These are phyloP conservation scores for Ochlodes sylvanus DNA, from an alignment of 2,888 invertebrate genomes.

Conservation along the genomic window DNA sequence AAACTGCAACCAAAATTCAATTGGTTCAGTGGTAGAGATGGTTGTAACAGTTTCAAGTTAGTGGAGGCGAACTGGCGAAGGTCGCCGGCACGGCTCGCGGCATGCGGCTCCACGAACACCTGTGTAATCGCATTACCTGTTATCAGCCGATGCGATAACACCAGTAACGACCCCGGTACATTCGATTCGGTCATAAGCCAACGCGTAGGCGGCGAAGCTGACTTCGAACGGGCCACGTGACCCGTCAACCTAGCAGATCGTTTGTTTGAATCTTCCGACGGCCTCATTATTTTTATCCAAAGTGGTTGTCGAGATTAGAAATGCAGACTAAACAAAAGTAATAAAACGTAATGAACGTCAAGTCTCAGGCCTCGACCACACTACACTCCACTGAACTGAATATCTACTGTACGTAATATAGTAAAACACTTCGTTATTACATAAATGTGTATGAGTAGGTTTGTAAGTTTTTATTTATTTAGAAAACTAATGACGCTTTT, in stretches of 20 bases:
- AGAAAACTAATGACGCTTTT: too few species aligned
- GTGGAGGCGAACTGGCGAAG: too few species aligned
- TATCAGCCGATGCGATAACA: constrained; percentile 45
- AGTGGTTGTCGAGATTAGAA: background rate
- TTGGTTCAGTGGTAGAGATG: too few species aligned
- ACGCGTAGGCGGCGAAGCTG: background rate
- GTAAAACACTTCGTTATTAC: too few species aligned
- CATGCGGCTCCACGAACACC: constrained; percentile 48
- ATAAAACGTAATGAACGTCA: background rate
- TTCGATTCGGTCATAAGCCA: constrained; percentile 23
- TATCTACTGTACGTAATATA: too few species aligned
- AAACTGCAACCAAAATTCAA: too few species aligned
- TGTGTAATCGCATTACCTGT: constrained; percentile 52
- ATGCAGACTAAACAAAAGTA: constrained; percentile 3
- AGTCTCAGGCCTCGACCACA: too few species aligned
- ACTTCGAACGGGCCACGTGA: background rate
- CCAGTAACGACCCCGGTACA: constrained; percentile 44
- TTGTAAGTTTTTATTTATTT: too few species aligned
- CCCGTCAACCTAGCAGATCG: too few species aligned
- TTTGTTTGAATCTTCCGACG: background rate
- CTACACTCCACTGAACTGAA: too few species aligned
- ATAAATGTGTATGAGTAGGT: too few species aligned
- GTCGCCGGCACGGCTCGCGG: constrained; percentile 39
- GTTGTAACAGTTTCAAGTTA: too few species aligned
- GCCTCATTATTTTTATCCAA: background rate